Base-by-base conservation (phyloP, 2,113 vertebrate genomes). In the Ailurus styani region DNA sequence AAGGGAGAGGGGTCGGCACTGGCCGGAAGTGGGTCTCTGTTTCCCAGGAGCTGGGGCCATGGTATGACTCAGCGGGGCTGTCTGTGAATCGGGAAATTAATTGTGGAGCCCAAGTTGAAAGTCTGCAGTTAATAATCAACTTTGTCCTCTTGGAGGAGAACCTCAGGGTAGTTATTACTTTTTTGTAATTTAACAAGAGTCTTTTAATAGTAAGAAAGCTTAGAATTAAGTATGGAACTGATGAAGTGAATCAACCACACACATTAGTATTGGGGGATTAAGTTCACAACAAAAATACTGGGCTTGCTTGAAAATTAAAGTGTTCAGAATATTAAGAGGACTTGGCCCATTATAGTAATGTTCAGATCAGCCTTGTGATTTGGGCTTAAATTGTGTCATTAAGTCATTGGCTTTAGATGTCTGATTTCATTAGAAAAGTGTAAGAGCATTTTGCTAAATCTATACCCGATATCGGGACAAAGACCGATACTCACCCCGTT, bases 1-100 rank as follows among this genome's bases (percentile, higher is more conserved):
- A 34, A 34, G 29, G 62, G 14, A 17, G 6, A 29, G 6, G 55
- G 62, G 31, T 64, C 3, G 3, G 62, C 62, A 17, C 62, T 17
- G 62, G 62, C 29, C 31, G 23, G 34, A 72, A 12, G 9, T 4
- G 40, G 40, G 23, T 68, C 7, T n/a, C 66, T 8, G 29, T 31
- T n/a, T 3, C 6, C 15, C 17, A 40, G n/a, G 20, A 1, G 1
- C 31, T 3, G 0, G 13, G 12, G 21, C 62, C 6, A 0, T 10
- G 21, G 9, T 55, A n/a, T 31, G 34, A n/a, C 34, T 85, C 15
- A 6, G 0, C 27, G 1, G 3, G 23, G 29, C 50, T 34, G 18
- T 55, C 23, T 27, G 8, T 23, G 25, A 17, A 29, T 81, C 1
- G 25, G 45, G n/a, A 37, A 31, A 47, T 52, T 34, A 50, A 40